phyloP scores from a whole-genome alignment of 2,113 vertebrate species.

The Semicossyphus pulcher region DNA sequence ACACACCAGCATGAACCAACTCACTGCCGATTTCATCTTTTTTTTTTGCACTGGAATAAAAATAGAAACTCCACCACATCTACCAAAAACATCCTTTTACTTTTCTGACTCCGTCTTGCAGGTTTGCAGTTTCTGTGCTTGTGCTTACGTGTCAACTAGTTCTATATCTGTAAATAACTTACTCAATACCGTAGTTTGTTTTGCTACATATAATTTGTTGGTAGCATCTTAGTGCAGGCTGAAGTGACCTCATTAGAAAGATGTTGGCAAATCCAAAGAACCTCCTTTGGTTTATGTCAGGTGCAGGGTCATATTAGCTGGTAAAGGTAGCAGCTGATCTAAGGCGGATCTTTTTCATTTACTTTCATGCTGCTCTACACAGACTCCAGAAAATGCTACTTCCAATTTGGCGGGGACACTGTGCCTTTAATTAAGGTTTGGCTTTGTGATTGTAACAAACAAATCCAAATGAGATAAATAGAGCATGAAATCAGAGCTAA shows the following conservation, averaged over 20 bases:
- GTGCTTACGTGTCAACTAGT: slow-evolving; percentile 2
- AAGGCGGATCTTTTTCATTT: slow-evolving; percentile 16
- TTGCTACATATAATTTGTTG: slow-evolving; percentile 10
- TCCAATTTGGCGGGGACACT: slow-evolving; percentile 26
- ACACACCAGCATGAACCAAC: background rate
- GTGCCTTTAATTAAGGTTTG: slow-evolving; percentile 22
- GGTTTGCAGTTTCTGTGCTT: slow-evolving; percentile 12
- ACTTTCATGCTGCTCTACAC: background rate
- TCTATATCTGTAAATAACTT: slow-evolving; percentile 30
- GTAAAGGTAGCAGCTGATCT: slow-evolving; percentile 1
- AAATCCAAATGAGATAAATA: slow-evolving; percentile 20
- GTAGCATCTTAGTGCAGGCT: background rate
- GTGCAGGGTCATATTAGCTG: background rate
- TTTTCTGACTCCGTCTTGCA: slow-evolving; percentile 23
- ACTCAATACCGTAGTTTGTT: slow-evolving; percentile 7
- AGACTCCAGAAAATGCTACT: background rate
- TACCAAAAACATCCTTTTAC: slow-evolving; percentile 6
- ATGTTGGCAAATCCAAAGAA: slow-evolving; percentile 34
- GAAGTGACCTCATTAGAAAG: slow-evolving; percentile 12
- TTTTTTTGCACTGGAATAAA: slow-evolving; percentile 4
- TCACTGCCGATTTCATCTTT: background rate
- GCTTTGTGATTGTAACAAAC: slow-evolving; percentile 33
- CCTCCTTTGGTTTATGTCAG: slow-evolving; percentile 15
- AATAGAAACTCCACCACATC: slow-evolving; percentile 18
- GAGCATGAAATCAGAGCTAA: slow-evolving; percentile 22